Evolutionary conservation across 2,797 vertebrate species (phyloP).

Genomic region (Momotus momota): DNA sequence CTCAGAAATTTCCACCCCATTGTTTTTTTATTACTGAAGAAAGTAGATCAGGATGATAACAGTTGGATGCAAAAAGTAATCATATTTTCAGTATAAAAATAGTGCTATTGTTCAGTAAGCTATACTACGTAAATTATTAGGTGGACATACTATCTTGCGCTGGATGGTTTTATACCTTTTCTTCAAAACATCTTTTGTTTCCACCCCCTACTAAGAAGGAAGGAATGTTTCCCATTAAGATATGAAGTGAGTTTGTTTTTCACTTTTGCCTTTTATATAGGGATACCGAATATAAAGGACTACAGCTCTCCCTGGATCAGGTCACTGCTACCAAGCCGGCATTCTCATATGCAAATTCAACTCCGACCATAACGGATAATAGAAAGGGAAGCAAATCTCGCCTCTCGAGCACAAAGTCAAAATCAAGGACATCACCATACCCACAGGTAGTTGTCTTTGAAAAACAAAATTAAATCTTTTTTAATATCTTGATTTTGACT

Average conservation of each 20-base stretch:
- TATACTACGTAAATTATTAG: background rate
- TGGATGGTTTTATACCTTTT: background rate
- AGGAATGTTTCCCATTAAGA: conserved; percentile 47
- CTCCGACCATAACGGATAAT: conserved; percentile 83
- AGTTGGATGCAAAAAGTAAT: conserved; percentile 21
- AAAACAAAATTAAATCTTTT: background rate
- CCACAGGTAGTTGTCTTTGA: conserved; percentile 85
- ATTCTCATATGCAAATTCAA: conserved; percentile 85
- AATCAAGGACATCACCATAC: conserved; percentile 93
- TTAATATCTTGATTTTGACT: conserved; percentile 30
- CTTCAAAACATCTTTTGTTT: background rate
- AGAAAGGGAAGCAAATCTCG: conserved; percentile 88
- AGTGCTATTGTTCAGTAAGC: background rate
- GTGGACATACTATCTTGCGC: background rate
- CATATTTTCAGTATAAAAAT: conserved; percentile 16
- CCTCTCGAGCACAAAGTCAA: conserved; percentile 87
- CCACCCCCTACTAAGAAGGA: background rate
- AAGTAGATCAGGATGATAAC: conserved; percentile 26
- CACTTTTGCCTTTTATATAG: conserved; percentile 76
- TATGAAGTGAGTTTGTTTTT: conserved; percentile 56
- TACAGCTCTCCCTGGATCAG: conserved; percentile 97
- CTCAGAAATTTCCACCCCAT: background rate
- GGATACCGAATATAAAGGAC: conserved; percentile 96
- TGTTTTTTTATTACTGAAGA: conserved; percentile 25
- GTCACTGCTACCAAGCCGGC: conserved; percentile 88